Percentiles rank a stretch among this genome's conserved stretches.
phyloP scores from a whole-genome alignment of 37 sponge, comb jelly and placozoan genomes.

The Beroe ovata region DNA sequence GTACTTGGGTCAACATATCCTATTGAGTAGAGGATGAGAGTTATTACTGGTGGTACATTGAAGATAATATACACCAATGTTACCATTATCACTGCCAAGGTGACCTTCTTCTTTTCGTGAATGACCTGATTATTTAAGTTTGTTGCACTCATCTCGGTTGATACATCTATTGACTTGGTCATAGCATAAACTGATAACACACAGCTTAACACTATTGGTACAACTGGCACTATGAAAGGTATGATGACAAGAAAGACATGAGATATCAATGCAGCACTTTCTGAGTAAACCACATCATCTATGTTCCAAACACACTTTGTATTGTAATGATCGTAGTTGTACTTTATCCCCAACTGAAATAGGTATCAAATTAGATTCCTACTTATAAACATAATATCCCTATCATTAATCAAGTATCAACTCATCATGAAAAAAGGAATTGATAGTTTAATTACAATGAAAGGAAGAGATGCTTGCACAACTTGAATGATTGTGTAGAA shows the following conservation, averaged over 20 bases:
- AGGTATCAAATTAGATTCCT: no score
- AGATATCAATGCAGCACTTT: not conserved
- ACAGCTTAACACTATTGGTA: constrained; percentile 46
- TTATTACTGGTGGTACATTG: constrained; percentile 32
- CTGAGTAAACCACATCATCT: constrained; percentile 23
- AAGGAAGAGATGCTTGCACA: constrained; percentile 19
- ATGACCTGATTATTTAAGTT: not conserved
- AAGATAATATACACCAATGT: constrained; percentile 47
- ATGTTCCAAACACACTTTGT: constrained; percentile 12
- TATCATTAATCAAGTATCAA: no score
- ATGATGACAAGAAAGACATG: constrained; percentile 40
- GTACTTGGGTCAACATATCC: constrained; percentile 22
- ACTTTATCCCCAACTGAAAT: constrained; percentile 17
- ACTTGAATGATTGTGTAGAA: constrained; percentile 4
- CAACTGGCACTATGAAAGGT: constrained; percentile 48
- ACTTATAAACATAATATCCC: no score
- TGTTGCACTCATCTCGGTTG: constrained; percentile 11
- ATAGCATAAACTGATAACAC: constrained; percentile 42
- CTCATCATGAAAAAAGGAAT: no score
- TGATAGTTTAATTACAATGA: constrained; percentile 12
- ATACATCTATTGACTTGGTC: constrained; percentile 14
- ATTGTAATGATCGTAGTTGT: constrained; percentile 7
- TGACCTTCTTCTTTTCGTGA: constrained; percentile 52
- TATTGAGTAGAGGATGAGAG: not conserved
- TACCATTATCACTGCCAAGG: constrained; percentile 41